Conservation (phyloP, 2,797 vertebrate genomes). For the Notoglanidium macrostoma region DNA sequence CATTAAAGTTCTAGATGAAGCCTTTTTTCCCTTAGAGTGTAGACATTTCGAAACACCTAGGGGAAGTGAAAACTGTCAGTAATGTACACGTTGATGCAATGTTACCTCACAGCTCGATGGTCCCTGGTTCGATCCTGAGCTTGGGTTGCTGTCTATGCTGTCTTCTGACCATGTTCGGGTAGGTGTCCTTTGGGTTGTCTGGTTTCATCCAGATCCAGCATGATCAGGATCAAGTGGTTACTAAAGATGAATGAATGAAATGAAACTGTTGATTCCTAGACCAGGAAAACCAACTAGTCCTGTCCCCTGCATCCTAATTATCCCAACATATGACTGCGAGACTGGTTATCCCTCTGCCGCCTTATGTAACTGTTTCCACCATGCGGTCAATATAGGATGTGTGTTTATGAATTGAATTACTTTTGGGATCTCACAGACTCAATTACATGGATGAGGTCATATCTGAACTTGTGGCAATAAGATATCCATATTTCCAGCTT, state of each 20-base stretch:
- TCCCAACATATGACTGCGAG: not conserved
- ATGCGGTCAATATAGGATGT: not conserved
- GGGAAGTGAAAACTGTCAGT: not conserved
- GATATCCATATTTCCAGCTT: not conserved
- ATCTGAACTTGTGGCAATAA: constrained; percentile 2
- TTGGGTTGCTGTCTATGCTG: not conserved
- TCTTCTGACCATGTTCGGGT: not conserved
- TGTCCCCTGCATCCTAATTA: not conserved
- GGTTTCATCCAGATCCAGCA: not conserved
- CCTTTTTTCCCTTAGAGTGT: not conserved
- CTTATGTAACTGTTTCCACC: not conserved
- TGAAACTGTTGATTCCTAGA: not conserved
- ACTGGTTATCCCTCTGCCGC: not conserved
- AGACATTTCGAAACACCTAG: not conserved
- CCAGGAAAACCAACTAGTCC: not conserved
- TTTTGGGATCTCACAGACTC: not conserved
- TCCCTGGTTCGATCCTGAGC: not conserved
- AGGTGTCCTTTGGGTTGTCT: not conserved
- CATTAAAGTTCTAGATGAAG: not conserved
- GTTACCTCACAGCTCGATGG: not conserved
- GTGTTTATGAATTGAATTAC: not conserved
- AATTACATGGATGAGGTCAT: not conserved
- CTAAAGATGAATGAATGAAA: not conserved
- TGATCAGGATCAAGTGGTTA: not conserved
- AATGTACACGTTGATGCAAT: not conserved